Evolutionary conservation across 2,888 invertebrate species (phyloP).

Genomic region (Shargacucullia verbasci): DNA sequence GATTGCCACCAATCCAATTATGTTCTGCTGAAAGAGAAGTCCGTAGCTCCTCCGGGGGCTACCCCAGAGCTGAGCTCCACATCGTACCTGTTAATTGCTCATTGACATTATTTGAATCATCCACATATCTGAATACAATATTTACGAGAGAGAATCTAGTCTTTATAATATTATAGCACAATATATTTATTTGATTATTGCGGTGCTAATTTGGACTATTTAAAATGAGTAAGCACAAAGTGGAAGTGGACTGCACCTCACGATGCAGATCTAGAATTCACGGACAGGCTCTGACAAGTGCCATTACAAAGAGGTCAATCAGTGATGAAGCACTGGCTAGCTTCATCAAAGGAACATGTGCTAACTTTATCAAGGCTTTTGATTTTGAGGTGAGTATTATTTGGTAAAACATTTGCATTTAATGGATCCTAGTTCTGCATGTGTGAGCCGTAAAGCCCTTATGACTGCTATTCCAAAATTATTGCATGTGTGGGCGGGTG

Average conservation of each 20-base stretch:
- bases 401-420: no score
- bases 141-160: slow-evolving; percentile 40
- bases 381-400: slow-evolving; percentile 87
- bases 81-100: slow-evolving; percentile 65
- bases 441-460: no score
- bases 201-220: slow-evolving; percentile 4
- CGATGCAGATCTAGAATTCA: slow-evolving; percentile 89
- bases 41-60: slow-evolving; percentile 78
- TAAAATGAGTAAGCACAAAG: slow-evolving; percentile 80
- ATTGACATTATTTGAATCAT: slow-evolving; percentile 36
- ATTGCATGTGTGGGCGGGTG: no score
- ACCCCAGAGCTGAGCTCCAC: slow-evolving; percentile 63
- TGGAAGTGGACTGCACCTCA: slow-evolving; percentile 89
- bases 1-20: slow-evolving; percentile 72
- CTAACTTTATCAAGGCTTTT: slow-evolving; percentile 89
- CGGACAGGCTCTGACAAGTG: slow-evolving; percentile 90
- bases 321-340: slow-evolving; percentile 89
- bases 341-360: slow-evolving; percentile 89
- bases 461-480: no score
- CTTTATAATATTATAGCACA: slow-evolving; percentile 26
- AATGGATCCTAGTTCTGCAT: no score
- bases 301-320: slow-evolving; percentile 90
- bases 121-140: slow-evolving; percentile 53
- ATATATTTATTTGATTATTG: slow-evolving; percentile 14
- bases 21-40: slow-evolving; percentile 71